phyloP scores from a whole-genome alignment of 2,797 vertebrate genomes.

The Cossypha niveicapilla region DNA sequence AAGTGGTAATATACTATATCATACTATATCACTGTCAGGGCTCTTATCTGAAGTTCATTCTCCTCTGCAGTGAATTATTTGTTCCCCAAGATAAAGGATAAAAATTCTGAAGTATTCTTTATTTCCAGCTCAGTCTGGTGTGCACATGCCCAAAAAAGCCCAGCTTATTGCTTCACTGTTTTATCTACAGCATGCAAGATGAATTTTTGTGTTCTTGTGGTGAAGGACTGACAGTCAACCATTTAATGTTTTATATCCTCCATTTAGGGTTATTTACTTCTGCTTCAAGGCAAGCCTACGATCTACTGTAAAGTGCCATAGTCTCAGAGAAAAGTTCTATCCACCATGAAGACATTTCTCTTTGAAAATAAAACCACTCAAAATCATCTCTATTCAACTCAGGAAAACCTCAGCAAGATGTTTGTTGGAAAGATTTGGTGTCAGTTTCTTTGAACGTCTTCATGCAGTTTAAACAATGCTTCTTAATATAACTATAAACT shows the following conservation, averaged over 20 bases:
- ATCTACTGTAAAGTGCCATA: neutral
- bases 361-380: neutral
- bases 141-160: rapidly evolving
- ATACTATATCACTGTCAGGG: conserved; percentile 1
- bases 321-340: neutral
- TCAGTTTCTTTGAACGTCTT: rapidly evolving
- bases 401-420: neutral
- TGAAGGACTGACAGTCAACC: neutral
- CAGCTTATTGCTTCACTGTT: neutral
- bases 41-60: conserved; percentile 4
- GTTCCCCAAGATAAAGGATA: neutral
- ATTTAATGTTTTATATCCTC: neutral
- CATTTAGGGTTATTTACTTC: neutral
- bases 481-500: neutral
- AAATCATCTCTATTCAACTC: neutral
- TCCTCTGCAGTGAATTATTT: neutral
- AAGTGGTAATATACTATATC: neutral
- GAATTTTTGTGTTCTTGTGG: neutral
- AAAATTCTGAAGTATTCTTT: neutral
- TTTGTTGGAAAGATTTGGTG: neutral
- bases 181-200: neutral
- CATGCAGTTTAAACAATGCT: neutral
- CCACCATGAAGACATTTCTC: neutral
- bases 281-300: neutral
- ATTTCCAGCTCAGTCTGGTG: neutral